Percentiles rank a stretch among this genome's conserved stretches.
phyloP scores from a whole-genome alignment of 1,140 invertebrate species.

The Bombus sylvicola region DNA sequence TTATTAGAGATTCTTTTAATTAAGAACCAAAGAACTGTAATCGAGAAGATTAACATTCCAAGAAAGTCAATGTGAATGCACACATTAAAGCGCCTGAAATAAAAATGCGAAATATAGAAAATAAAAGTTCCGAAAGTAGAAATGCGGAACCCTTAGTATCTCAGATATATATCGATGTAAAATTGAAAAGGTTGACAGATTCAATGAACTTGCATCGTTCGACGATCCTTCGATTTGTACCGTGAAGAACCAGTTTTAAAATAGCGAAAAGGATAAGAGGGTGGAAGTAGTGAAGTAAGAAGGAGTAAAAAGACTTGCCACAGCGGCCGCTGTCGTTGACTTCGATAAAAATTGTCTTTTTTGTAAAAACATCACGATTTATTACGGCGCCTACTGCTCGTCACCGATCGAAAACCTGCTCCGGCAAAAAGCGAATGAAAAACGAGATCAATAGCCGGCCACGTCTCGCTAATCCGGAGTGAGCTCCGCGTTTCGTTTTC shows the following conservation, averaged over 20 bases:
- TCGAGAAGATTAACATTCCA: neutral
- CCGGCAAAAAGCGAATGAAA: conserved; percentile 26
- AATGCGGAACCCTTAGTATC: too few species aligned
- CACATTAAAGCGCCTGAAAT: neutral
- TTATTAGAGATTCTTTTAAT: neutral
- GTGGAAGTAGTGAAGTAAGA: conserved; percentile 14
- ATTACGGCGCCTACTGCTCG: conserved; percentile 47
- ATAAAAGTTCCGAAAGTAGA: too few species aligned
- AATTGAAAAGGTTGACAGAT: neutral
- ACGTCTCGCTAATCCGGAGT: conserved; percentile 44
- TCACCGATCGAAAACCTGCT: conserved; percentile 52
- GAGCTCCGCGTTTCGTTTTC: conserved; percentile 21
- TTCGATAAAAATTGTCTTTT: conserved; percentile 33
- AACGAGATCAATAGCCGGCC: conserved; percentile 54
- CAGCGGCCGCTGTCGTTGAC: conserved; percentile 1
- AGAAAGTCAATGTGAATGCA: neutral
- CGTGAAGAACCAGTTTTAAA: conserved; percentile 36
- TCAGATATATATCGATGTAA: neutral
- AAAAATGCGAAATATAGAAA: neutral
- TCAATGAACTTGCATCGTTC: conserved; percentile 8
- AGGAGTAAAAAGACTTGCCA: neutral
- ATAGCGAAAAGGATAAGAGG: neutral
- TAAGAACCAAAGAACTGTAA: too few species aligned
- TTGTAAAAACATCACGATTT: conserved; percentile 49
- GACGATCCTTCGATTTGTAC: conserved; percentile 11